Evolutionary conservation across 92 coral and sea anemone genomes (phyloP).

Genomic region (Phenganax stokvisi): DNA sequence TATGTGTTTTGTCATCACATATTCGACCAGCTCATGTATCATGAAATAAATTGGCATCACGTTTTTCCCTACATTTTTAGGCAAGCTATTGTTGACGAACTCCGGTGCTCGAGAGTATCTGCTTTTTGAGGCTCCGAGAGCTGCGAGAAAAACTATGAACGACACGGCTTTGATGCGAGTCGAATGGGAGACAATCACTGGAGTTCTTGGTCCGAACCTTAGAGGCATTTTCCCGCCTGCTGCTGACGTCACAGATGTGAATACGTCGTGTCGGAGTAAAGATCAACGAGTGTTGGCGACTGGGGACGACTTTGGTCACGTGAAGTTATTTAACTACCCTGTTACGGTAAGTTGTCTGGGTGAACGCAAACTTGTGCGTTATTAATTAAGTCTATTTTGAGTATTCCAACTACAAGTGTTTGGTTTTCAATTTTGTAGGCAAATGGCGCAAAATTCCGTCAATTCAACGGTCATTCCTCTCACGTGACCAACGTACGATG

Average conservation of each 20-base stretch:
- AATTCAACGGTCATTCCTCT: conserved; percentile 87
- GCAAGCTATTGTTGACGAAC: conserved; percentile 87
- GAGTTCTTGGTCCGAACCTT: conserved; percentile 95
- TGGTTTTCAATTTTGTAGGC: conserved; percentile 40
- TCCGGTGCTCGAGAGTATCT: conserved; percentile 97
- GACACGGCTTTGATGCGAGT: conserved; percentile 72
- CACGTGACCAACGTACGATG: conserved; percentile 99
- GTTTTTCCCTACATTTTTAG: conserved; percentile 41
- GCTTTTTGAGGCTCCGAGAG: conserved; percentile 79
- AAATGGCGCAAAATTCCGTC: conserved; percentile 70
- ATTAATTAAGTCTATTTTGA: neutral
- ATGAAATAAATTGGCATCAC: too few relatives aligned
- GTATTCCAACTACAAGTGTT: neutral
- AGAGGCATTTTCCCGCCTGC: conserved; percentile 90
- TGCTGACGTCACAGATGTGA: conserved; percentile 93
- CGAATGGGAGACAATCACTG: conserved; percentile 87
- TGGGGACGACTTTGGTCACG: conserved; percentile 98
- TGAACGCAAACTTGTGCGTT: neutral
- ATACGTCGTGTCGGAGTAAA: conserved; percentile 82
- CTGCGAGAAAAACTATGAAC: conserved; percentile 84
- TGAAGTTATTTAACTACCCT: conserved; percentile 87
- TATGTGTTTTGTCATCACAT: too few relatives aligned
- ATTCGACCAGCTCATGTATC: too few relatives aligned
- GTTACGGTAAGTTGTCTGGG: conserved; percentile 57
- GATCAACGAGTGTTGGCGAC: conserved; percentile 81